Evolutionary conservation across 2,888 invertebrate genomes (phyloP), one percentile per base, ranked within the genome.

Genomic region (Salpingus planirostris): DNA sequence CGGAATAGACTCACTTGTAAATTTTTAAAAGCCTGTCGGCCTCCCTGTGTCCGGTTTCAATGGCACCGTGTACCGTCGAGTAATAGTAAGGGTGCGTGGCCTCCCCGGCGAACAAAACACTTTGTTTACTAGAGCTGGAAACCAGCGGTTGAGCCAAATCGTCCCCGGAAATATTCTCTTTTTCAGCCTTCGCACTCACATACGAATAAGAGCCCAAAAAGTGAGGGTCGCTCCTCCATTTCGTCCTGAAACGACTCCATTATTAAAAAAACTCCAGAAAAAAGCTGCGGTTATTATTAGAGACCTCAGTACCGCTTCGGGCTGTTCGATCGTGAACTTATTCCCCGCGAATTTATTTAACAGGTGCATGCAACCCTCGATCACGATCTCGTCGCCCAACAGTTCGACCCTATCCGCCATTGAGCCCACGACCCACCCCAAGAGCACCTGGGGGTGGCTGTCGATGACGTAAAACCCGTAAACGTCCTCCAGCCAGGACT

Each of bases 141-240:
- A 38, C 13, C 2, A 84, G 54, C 0, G 84, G 82, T 28, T 62
- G 59, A 0, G 71, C 73, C 14, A 84, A 62, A 46, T 72, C 68
- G 2, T 57, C 55, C 2, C 74, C 64, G 11, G 66, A 64, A n/a
- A 68, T 63, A 2, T 72, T 68, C 34, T 66, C 50, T 23, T 59
- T 52, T 13, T 77, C 74, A 0, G 71, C 62, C 3, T 64, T 52
- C 23, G 74, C 46, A 40, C 72, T 73, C 46, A 73, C 69, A 55
- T 68, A 80, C 2, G 74, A 70, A 57, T 88, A 89, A 1, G 80
- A 78, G 2, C 89, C 88, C 25, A 74, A 68, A 3, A 80, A 78
- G 59, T 71, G 74, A 1, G 74, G 73, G 62, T 86, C 78, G 1
- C 69, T 69, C 40, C 68, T 69, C 89, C 88, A 88, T 2, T 64